Evolutionary conservation across 1,140 invertebrate genomes (phyloP), one percentile per base, ranked within the genome.

Genomic region (Cotesia vestalis): DNA sequence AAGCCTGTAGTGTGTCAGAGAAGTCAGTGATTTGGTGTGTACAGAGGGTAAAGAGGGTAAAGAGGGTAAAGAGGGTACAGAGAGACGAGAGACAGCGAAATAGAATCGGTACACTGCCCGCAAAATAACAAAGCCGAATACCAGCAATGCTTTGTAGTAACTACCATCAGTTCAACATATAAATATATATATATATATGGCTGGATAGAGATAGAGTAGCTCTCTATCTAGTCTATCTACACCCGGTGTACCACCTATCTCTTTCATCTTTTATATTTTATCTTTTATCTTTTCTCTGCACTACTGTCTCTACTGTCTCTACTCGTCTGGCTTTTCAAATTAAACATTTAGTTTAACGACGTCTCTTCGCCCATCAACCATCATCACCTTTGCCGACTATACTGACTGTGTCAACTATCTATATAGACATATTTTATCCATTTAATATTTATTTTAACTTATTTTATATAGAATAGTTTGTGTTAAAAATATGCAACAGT

Each of bases 61-160:
- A 66, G 36, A 66, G 14, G 38, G 38, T 40, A 40, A 5, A 46
- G 40, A 46, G 40, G 38, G 38, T 40, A 40, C 38, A 46, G 40
- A 46, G 40, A 46, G 2, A 14, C 27, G 9, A 66, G n/a, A 66
- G 14, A 55, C 20, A n/a, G 17, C 12, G 27, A 20, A 38, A 66
- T 20, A 9, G 64, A 66, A 35, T 62, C 55, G 68, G 68, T 46
- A 46, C 59, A 59, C 17, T 70, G 61, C 71, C 74, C 76, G 75
- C 79, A 76, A 79, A 83, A 84, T 82, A 84, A 84, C 80, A 81
- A 84, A 84, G 81, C 78, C 78, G 73, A 76, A 79, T 81, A 81
- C 78, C 40, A 68, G 75, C 75, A 72, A 75, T 76, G 78, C 81
- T 83, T 81, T 81, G 78, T 80, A 79, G 64, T 69, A 46, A 11